Conservation (phyloP, 2,113 vertebrate genomes). For the Misgurnus anguillicaudatus region DNA sequence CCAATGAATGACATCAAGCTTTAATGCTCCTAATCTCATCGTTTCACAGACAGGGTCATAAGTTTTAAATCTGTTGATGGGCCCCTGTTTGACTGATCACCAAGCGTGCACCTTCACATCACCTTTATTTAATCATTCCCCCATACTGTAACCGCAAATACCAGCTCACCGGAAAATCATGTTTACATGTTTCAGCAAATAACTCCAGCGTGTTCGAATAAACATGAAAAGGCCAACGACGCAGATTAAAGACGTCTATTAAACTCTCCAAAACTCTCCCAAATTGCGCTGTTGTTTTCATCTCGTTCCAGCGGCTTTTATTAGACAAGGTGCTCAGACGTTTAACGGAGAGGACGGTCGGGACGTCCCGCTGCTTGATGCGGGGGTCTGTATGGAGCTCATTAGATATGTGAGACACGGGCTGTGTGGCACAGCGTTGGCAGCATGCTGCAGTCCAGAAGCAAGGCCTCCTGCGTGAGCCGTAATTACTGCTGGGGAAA, state of each 20-base stretch:
- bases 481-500: constrained; percentile 44
- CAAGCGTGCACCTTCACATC: neutral
- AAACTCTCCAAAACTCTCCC: constrained; percentile 51
- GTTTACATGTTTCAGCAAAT: constrained; percentile 53
- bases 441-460: constrained; percentile 37
- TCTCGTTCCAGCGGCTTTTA: constrained; percentile 64
- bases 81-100: neutral
- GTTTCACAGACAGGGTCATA: too few species aligned
- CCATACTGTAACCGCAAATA: constrained; percentile 36
- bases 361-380: constrained; percentile 59
- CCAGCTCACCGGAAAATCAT: constrained; percentile 46
- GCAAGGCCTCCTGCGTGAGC: constrained; percentile 35
- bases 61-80: neutral
- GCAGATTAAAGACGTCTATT: constrained; percentile 62
- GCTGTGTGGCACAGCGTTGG: constrained; percentile 41
- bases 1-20: too few species aligned
- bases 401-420: constrained; percentile 61
- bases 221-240: constrained; percentile 50
- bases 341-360: constrained; percentile 64
- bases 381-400: constrained; percentile 61
- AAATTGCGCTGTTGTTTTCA: constrained; percentile 61
- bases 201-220: constrained; percentile 52
- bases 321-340: constrained; percentile 60
- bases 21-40: too few species aligned
- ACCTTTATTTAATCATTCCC: constrained; percentile 45